Evolutionary conservation across 2,113 vertebrate species (phyloP).

Genomic region (Anhinga anhinga): DNA sequence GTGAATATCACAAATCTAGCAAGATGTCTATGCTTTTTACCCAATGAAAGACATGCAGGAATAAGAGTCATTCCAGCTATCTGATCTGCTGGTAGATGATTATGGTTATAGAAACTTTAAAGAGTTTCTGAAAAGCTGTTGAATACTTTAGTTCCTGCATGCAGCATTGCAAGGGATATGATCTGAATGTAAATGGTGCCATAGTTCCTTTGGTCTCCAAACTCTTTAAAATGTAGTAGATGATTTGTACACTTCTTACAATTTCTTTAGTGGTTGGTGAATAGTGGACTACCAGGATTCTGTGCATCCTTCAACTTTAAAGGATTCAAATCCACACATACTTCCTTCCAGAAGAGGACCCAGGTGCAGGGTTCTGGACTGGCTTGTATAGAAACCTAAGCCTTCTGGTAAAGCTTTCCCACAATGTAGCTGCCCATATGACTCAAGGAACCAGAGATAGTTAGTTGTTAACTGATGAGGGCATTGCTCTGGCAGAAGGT

Average conservation of each 20-base stretch:
- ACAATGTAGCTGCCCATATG: fast-evolving
- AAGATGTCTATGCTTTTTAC: neutral
- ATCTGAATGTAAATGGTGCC: neutral
- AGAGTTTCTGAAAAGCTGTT: neutral
- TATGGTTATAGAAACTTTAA: neutral
- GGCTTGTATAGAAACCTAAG: neutral
- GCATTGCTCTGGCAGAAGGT: neutral
- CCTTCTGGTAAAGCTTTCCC: neutral
- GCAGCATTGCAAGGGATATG: neutral
- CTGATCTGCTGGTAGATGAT: neutral
- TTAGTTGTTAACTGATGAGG: neutral
- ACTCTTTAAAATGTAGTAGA: neutral
- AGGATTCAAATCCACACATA: neutral
- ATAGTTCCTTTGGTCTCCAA: neutral
- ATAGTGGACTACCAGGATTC: neutral
- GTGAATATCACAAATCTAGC: neutral
- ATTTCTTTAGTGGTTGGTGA: neutral
- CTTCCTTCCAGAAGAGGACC: neutral
- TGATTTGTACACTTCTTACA: neutral
- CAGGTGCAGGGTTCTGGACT: neutral
- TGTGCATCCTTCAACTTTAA: neutral
- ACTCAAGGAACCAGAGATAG: neutral
- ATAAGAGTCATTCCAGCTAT: neutral
- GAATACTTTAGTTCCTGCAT: neutral
- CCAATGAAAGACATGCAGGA: neutral